Percentiles rank a stretch among this genome's conserved stretches.
phyloP scores from a whole-genome alignment of 2,797 vertebrate genomes.

The Rhynchonycteris naso region DNA sequence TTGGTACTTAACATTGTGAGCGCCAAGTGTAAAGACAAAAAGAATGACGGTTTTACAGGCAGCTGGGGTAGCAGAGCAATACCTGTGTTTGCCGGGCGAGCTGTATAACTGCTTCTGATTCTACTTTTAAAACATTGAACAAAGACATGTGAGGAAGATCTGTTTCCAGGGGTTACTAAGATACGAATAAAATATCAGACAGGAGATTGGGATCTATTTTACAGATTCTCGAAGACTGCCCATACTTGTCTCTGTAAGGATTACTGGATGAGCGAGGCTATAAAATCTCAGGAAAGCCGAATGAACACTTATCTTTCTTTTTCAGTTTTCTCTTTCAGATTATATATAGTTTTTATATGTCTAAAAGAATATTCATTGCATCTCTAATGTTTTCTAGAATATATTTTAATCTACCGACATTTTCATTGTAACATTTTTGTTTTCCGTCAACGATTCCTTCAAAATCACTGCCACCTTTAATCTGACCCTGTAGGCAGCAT shows the following conservation, averaged over 20 bases:
- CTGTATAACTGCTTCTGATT: background rate
- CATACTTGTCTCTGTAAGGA: background rate
- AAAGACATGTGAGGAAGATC: slow-evolving; percentile 34
- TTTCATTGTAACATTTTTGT: background rate
- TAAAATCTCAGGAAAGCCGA: background rate
- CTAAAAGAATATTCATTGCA: background rate
- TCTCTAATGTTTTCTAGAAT: background rate
- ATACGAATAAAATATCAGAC: slow-evolving; percentile 49
- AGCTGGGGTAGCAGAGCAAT: slow-evolving; percentile 19
- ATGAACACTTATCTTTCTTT: background rate
- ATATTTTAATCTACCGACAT: background rate
- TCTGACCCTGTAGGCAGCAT: background rate
- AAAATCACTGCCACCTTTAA: background rate
- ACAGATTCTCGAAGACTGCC: background rate
- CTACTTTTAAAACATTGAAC: slow-evolving; percentile 41
- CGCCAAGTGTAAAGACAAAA: slow-evolving; percentile 43
- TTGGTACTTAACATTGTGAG: slow-evolving; percentile 27
- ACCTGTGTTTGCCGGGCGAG: slow-evolving; percentile 38
- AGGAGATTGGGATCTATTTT: background rate
- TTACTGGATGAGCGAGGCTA: background rate
- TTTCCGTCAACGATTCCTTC: background rate
- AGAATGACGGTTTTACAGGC: slow-evolving; percentile 47
- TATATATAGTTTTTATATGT: background rate
- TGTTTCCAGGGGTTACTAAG: slow-evolving; percentile 39
- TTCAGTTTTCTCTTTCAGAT: background rate